Percentiles rank a stretch among this genome's conserved stretches.
Conservation (phyloP, 2,888 invertebrate genomes). For the Cyrtodaria siliqua region DNA sequence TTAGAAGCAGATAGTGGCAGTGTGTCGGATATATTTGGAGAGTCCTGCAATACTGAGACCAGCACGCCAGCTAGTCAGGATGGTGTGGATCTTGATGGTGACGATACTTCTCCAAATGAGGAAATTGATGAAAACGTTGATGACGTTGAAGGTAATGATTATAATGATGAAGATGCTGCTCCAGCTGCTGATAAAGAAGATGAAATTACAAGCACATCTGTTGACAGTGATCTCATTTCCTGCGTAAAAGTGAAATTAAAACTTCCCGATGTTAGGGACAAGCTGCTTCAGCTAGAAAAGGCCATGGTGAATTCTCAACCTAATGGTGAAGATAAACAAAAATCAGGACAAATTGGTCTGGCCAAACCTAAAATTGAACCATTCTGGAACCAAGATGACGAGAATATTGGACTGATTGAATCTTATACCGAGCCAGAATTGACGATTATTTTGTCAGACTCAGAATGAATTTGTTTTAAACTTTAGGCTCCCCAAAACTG, state of each 20-base stretch:
- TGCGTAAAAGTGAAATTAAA: constrained; percentile 12
- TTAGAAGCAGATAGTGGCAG: background rate
- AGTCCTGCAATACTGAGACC: background rate
- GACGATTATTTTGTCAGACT: constrained; percentile 62
- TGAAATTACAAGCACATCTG: constrained; percentile 33
- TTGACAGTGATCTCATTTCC: constrained; percentile 14
- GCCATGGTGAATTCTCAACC: constrained; percentile 8
- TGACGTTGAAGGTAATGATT: background rate
- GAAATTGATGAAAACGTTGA: background rate
- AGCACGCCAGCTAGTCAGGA: background rate
- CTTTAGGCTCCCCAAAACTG: background rate
- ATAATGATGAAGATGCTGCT: background rate
- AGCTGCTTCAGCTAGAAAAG: constrained; percentile 27
- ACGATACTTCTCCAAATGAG: background rate
- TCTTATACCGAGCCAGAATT: constrained; percentile 48
- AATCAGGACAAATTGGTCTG: too few species aligned
- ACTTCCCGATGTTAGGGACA: constrained; percentile 30
- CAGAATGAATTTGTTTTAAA: constrained; percentile 38
- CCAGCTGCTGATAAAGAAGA: constrained; percentile 7
- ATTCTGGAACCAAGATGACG: constrained; percentile 28
- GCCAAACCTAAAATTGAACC: background rate
- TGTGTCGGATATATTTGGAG: constrained; percentile 3
- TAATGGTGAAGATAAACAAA: background rate
- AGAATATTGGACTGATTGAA: constrained; percentile 46
- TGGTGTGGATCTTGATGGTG: background rate